Evolutionary conservation across 2,113 vertebrate species (phyloP).

Genomic region (Desmodus rotundus): DNA sequence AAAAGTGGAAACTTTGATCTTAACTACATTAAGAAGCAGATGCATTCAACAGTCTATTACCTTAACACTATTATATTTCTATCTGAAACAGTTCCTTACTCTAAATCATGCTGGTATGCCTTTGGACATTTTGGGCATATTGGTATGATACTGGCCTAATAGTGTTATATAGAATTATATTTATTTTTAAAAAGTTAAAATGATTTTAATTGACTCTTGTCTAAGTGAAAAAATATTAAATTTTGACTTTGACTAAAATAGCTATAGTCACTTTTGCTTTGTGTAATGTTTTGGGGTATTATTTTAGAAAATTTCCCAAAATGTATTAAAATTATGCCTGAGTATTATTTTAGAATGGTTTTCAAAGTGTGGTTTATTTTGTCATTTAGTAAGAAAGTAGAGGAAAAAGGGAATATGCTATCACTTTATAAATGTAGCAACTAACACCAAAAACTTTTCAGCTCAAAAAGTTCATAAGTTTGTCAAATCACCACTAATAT

Average conservation of each 20-base stretch:
- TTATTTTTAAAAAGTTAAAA: not conserved
- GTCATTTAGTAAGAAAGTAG: not conserved
- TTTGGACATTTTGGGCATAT: not conserved
- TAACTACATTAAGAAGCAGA: not conserved
- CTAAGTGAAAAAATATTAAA: constrained; percentile 1
- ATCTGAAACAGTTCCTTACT: not conserved
- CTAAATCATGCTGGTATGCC: not conserved
- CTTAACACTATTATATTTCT: not conserved
- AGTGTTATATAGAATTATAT: not conserved
- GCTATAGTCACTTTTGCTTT: not conserved
- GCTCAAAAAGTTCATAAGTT: not conserved
- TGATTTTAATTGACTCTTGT: not conserved
- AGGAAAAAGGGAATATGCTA: not conserved
- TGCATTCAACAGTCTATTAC: not conserved
- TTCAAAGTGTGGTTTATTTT: not conserved
- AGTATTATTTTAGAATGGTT: not conserved
- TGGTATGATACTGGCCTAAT: not conserved
- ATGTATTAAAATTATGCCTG: not conserved
- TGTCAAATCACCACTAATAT: not conserved
- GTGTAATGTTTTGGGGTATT: not conserved
- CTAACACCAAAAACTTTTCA: not conserved
- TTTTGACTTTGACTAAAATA: not conserved
- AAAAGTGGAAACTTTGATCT: not conserved
- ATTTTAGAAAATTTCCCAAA: not conserved
- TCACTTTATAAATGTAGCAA: not conserved